phyloP scores from a whole-genome alignment of 2,797 vertebrate genomes.

The Telmatherina bonti region DNA sequence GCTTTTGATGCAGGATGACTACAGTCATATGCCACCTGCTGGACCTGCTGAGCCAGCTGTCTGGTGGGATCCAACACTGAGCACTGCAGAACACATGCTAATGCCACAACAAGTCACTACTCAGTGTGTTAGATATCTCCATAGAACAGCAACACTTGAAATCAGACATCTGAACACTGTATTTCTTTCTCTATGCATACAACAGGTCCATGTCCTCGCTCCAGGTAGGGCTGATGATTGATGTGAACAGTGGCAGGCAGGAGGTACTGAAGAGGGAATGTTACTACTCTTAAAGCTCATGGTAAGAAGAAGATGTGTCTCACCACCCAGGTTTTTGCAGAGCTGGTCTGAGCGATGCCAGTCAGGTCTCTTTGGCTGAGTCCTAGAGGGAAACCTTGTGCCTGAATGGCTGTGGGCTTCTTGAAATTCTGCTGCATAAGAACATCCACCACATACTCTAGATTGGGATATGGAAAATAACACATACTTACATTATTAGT shows the following conservation, averaged over 20 bases:
- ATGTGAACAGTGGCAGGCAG: constrained; percentile 97
- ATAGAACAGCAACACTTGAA: not conserved
- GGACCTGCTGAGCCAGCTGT: constrained; percentile 96
- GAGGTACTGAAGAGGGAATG: constrained; percentile 85
- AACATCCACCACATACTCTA: constrained; percentile 95
- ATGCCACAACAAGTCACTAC: not conserved
- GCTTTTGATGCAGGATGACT: constrained; percentile 93
- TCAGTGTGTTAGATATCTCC: not conserved
- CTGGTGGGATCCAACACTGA: constrained; percentile 94
- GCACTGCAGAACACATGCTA: constrained; percentile 81
- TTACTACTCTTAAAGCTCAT: not conserved
- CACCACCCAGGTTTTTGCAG: constrained; percentile 94
- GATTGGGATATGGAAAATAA: not conserved
- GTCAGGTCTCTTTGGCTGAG: constrained; percentile 96
- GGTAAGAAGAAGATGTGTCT: constrained; percentile 36
- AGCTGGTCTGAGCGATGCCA: constrained; percentile 96
- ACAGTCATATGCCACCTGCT: constrained; percentile 94
- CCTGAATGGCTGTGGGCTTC: constrained; percentile 96
- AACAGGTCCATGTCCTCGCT: constrained; percentile 95
- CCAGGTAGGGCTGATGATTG: constrained; percentile 96
- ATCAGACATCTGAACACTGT: not conserved
- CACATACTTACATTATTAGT: not conserved
- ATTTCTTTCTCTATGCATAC: constrained; percentile 81
- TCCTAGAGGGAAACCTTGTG: constrained; percentile 94
- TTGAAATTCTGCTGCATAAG: constrained; percentile 94